Percentiles rank a stretch among this genome's conserved stretches.
Conservation (phyloP, 2,797 vertebrate species). For the Pyrrhura leucotis region DNA sequence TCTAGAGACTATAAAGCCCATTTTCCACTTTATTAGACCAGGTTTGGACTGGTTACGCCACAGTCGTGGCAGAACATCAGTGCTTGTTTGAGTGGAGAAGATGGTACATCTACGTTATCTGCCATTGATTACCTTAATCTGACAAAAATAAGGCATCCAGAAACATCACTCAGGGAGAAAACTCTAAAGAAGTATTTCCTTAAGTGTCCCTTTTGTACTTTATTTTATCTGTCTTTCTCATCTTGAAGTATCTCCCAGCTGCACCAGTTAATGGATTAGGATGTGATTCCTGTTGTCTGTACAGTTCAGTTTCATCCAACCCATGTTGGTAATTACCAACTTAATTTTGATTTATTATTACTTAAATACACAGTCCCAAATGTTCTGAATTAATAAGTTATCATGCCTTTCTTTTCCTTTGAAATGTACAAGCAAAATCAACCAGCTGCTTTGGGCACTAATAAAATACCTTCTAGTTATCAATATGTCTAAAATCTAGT, state of each 20-base stretch:
- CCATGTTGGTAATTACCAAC: not conserved
- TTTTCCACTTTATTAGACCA: not conserved
- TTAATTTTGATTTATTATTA: not conserved
- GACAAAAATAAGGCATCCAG: not conserved
- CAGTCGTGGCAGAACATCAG: not conserved
- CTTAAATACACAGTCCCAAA: not conserved
- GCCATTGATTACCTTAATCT: not conserved
- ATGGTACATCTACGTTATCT: fast-evolving
- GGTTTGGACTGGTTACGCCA: not conserved
- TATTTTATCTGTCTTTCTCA: not conserved
- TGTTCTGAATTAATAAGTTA: not conserved
- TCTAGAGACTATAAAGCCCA: not conserved
- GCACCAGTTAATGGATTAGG: not conserved
- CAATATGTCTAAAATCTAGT: not conserved
- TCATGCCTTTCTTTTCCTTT: not conserved
- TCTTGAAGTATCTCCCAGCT: not conserved
- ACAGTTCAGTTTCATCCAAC: not conserved
- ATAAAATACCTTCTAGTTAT: not conserved
- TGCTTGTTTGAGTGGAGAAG: not conserved
- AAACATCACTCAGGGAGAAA: not conserved
- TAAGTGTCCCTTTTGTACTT: not conserved
- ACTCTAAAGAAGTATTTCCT: not conserved
- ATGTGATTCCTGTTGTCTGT: not conserved
- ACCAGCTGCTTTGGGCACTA: not conserved
- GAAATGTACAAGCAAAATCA: not conserved